These are phyloP conservation scores for Agonopterix alstromeriana DNA, from an alignment of 2,888 invertebrate genomes.

Conservation along the genomic window DNA sequence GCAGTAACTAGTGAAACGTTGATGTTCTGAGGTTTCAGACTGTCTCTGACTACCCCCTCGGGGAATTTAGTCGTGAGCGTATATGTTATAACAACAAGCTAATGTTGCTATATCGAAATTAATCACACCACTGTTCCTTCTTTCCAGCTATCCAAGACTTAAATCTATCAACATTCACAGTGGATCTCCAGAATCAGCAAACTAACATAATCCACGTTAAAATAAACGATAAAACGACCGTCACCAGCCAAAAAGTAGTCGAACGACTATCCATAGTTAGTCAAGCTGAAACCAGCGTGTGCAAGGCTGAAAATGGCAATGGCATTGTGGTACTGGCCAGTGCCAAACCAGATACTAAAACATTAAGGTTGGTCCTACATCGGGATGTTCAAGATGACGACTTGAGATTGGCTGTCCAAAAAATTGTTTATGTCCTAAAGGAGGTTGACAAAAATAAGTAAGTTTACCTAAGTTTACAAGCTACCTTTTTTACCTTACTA, in stretches of 20 bases:
- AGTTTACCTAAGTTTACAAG: background rate
- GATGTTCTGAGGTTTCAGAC: no score
- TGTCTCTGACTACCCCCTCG: no score
- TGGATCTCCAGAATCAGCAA: conserved; percentile 74
- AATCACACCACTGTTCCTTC: no score
- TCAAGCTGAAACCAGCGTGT: conserved; percentile 46
- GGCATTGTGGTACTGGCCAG: conserved; percentile 65
- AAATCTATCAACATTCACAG: conserved; percentile 69
- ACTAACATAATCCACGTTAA: conserved; percentile 83
- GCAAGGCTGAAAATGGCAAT: conserved; percentile 16
- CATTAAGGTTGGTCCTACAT: conserved; percentile 79
- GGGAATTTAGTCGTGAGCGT: no score
- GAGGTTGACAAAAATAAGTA: conserved; percentile 50
- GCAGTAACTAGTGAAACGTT: no score
- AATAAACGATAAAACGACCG: conserved; percentile 60
- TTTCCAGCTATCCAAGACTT: conserved; percentile 66
- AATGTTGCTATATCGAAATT: no score
- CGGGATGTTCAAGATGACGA: conserved; percentile 79
- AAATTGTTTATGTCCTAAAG: conserved; percentile 76
- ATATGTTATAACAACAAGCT: no score
- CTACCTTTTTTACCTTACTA: background rate
- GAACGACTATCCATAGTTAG: conserved; percentile 14
- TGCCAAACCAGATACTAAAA: conserved; percentile 56
- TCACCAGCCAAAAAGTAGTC: conserved; percentile 50
- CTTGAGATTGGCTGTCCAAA: conserved; percentile 75